Evolutionary conservation across 2,797 vertebrate species (phyloP).

Genomic region (Silurus lanzhouensis): DNA sequence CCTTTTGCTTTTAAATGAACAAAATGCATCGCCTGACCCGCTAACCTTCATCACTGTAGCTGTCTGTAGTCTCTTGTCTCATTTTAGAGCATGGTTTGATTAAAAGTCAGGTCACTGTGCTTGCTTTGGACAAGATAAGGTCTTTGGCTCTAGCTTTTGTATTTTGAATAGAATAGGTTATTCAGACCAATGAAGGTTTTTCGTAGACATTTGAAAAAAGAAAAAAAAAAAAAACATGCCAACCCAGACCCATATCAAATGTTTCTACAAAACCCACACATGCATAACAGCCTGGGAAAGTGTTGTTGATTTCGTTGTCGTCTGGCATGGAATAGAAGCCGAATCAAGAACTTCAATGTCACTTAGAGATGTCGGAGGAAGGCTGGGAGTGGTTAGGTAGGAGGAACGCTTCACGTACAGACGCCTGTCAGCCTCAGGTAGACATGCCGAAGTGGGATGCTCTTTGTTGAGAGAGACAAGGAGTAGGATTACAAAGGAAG

Average conservation of each 20-base stretch:
- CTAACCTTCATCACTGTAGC: slow-evolving; percentile 4
- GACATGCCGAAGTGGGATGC: slow-evolving; percentile 65
- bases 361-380: slow-evolving; percentile 53
- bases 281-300: slow-evolving; percentile 22
- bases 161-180: too few species aligned
- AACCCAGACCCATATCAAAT: slow-evolving; percentile 46
- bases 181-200: not conserved
- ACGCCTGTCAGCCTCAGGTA: slow-evolving; percentile 72
- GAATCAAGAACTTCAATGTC: slow-evolving; percentile 66
- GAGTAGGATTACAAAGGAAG: slow-evolving; percentile 37
- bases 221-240: slow-evolving; percentile 13
- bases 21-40: slow-evolving; percentile 14
- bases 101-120: slow-evolving; percentile 26
- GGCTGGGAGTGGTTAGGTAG: slow-evolving; percentile 67
- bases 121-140: slow-evolving; percentile 16
- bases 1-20: not conserved
- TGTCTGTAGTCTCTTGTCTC: not conserved
- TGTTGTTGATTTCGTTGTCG: slow-evolving; percentile 48
- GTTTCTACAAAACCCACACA: slow-evolving; percentile 52
- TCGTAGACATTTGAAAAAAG: not conserved
- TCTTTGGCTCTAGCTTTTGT: slow-evolving; percentile 12
- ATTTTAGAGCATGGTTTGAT: slow-evolving; percentile 16
- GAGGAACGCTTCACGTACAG: slow-evolving; percentile 68
- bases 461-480: slow-evolving; percentile 1
- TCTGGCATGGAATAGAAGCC: slow-evolving; percentile 51